Evolutionary conservation across 2,113 vertebrate species (phyloP).

Genomic region (Eira barbara): DNA sequence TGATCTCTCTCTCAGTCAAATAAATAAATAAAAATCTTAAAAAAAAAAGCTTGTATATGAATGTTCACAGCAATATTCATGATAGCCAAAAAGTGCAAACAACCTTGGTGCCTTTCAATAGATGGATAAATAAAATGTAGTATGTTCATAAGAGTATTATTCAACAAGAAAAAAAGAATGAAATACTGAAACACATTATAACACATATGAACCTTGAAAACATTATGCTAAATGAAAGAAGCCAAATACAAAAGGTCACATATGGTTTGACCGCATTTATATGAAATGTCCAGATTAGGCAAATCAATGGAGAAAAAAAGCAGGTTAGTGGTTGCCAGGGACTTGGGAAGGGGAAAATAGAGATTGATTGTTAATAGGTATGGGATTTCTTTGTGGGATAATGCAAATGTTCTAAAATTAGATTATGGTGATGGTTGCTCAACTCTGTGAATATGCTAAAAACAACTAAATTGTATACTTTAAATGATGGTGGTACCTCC

Average conservation of each 20-base stretch:
- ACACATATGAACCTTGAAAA: neutral
- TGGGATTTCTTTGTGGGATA: neutral
- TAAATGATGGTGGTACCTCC: neutral
- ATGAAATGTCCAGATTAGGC: neutral
- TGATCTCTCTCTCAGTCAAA: no score
- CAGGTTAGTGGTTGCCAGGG: neutral
- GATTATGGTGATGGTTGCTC: neutral
- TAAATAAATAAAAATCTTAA: no score
- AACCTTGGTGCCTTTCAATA: neutral
- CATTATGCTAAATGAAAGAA: neutral
- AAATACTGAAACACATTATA: neutral
- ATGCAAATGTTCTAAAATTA: conserved; percentile 24
- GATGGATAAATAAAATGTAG: neutral
- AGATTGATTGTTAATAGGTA: neutral
- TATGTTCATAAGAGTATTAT: neutral
- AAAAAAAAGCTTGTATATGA: neutral
- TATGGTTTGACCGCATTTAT: neutral
- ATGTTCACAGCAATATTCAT: neutral
- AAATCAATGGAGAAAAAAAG: conserved; percentile 12
- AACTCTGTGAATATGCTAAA: neutral
- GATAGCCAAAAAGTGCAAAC: neutral
- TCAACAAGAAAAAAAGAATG: neutral
- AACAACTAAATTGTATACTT: neutral
- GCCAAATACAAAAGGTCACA: neutral
- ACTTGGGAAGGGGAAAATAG: neutral